These are phyloP conservation scores for Metalampra italica DNA, from an alignment of 2,888 invertebrate genomes.

Conservation along the genomic window DNA sequence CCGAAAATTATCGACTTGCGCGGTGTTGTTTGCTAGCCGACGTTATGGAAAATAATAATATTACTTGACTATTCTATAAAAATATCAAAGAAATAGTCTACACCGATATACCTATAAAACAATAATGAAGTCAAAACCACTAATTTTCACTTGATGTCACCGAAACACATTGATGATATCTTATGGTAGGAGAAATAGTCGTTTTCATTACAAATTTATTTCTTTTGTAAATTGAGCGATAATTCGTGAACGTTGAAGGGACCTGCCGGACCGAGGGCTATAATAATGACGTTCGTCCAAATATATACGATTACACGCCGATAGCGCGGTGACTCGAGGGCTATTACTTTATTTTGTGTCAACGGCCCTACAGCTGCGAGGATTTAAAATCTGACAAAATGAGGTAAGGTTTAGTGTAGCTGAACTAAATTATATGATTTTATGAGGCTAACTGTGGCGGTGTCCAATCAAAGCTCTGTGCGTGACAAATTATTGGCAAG, in stretches of 20 bases:
- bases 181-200: conserved; percentile 22
- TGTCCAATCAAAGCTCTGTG: too few species aligned
- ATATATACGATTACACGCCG: conserved; percentile 54
- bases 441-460: not conserved
- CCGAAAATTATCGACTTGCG: too few species aligned
- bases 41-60: too few species aligned
- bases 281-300: conserved; percentile 46
- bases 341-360: conserved; percentile 43
- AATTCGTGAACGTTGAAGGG: conserved; percentile 45
- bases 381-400: conserved; percentile 3
- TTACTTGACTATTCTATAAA: too few species aligned
- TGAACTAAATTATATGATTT: not conserved
- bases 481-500: too few species aligned
- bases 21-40: too few species aligned
- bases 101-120: not conserved
- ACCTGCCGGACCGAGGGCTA: conserved; percentile 40
- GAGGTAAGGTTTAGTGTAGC: not conserved
- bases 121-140: not conserved
- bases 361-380: conserved; percentile 21
- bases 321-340: conserved; percentile 17
- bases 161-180: conserved; percentile 20
- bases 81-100: not conserved
- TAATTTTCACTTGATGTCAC: conserved; percentile 1
- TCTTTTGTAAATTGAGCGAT: conserved; percentile 59
- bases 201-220: conserved; percentile 49